Evolutionary conservation across 2,113 vertebrate species (phyloP), one percentile per base, ranked within the genome.

Genomic region (Poecile atricapillus): DNA sequence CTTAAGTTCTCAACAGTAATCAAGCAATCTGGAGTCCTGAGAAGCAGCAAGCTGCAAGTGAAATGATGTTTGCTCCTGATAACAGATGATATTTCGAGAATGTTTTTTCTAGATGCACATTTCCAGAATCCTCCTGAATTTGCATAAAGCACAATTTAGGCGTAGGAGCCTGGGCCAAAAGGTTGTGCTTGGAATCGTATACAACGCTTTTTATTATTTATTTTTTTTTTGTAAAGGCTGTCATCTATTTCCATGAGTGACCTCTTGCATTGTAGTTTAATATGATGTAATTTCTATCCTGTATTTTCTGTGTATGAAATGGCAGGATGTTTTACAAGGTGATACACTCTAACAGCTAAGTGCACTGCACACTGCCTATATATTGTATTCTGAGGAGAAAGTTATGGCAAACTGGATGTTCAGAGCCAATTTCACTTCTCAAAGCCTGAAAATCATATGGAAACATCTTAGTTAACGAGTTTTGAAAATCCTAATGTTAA

Each of bases 161-260:
- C 63, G 70, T 70, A 71, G 20, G 9, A 8, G 6, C 16, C 21
- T 2, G 2, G 21, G 18, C 27, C 52, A 59, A 39, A 9, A 71
- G 25, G 33, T 18, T 3, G 1, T 55, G 4, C 21, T 64, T 55
- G 53, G 39, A 68, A 55, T 55, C 15, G 30, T 15, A 21, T 7
- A n/a, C 8, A 60, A 25, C 10, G 39, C 0, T 1, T 39, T 67
- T 70, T 20, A 5, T 44, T 70, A 2, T 39, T 39, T 39, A 5
- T 12, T 12, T 39, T 39, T 52, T 74, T 77, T 30, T 74, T 27
- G 5, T 7, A 39, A 60, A 74, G 31, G 17, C 5, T 58, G 11
- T 30, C 0, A 60, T 62, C 5, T 77, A 9, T 69, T 83, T 77
- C 55, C 41, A 7, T 37, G 41, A 62, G 7, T 53, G 7, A 4